Base-by-base conservation (phyloP, 2,797 vertebrate species). In the Tarsius wallacei region DNA sequence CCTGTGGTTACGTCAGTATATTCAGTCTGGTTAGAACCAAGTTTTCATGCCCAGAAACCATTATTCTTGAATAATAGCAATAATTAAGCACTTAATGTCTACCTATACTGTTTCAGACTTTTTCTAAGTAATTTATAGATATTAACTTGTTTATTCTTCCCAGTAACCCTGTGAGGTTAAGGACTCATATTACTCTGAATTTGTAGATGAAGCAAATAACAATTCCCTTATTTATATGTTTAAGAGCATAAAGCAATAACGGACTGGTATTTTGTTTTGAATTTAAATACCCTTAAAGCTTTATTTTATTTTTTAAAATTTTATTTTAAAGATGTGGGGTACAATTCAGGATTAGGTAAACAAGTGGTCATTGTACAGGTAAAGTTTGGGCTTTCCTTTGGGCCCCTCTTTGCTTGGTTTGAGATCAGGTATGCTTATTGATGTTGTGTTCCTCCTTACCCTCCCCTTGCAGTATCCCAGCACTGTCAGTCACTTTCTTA, bases 211-310 rank as follows among this genome's bases (percentile, higher is more conserved):
- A 42, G 11, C 24, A 86, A 31, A 66, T 63, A 51, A 59, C 12
- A 14, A 12, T 26, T 77, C 73, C 88, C 19, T 87, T 31, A 66
- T 76, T 88, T 47, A 53, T 95, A 93, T 93, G 73, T 42, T 77
- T 71, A 42, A 64, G 12, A 49, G 77, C 17, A 26, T n/a, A 49
- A n/a, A 88, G 53, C 28, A 83, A 57, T 13, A 78, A 8, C 1
- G 31, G 26, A 26, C 17, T 73, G 24, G 14, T 59, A 5, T 51
- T 87, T 86, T 80, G 33, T 22, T 42, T 42, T 42, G 5, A 42
- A 42, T 42, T 42, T 42, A 42, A 42, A 42, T 42, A 42, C 42
- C 42, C 42, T 42, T 42, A 42, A 42, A 42, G 42, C 42, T 42
- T 42, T 42, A 42, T 42, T 42, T 42, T 42, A 42, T 42, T 42